These are phyloP conservation scores for Andrena flavipes DNA, from an alignment of 2,888 invertebrate genomes.

Conservation along the genomic window DNA sequence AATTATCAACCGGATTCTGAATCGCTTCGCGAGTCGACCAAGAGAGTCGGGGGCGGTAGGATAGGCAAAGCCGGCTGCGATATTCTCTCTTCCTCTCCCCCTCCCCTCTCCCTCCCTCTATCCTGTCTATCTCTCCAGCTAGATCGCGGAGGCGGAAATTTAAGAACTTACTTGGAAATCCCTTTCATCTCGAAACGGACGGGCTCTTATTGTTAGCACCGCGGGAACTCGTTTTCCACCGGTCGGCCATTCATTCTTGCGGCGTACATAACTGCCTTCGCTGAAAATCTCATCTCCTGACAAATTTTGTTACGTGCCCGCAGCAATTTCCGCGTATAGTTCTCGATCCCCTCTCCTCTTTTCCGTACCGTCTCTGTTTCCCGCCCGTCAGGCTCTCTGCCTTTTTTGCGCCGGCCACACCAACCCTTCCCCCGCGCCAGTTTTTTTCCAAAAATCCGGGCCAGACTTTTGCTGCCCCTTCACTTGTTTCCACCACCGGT, in stretches of 20 bases:
- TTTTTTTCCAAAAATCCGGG: background rate
- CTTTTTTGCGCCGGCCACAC: background rate
- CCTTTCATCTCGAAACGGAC: conserved; percentile 55
- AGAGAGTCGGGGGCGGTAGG: background rate
- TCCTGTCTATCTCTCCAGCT: conserved; percentile 13
- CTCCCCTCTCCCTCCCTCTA: conserved; percentile 14
- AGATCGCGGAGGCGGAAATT: conserved; percentile 62
- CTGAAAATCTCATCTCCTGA: conserved; percentile 72
- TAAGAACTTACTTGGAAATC: conserved; percentile 69
- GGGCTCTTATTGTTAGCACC: conserved; percentile 64
- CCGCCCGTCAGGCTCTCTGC: conserved; percentile 1
- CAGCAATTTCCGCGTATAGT: conserved; percentile 67
- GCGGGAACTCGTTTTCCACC: conserved; percentile 66
- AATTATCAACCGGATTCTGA: conserved; percentile 55
- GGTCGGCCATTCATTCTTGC: conserved; percentile 65
- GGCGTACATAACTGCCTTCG: conserved; percentile 62
- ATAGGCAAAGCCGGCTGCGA: background rate
- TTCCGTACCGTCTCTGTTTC: conserved; percentile 24
- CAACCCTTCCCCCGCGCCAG: background rate
- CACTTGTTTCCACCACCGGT: background rate
- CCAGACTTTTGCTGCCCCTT: background rate
- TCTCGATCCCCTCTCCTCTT: conserved; percentile 13
- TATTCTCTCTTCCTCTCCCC: background rate
- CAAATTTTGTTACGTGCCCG: conserved; percentile 71
- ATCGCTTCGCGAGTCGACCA: conserved; percentile 6